A percentile compares a stretch with the other conserved stretches of the same genome.
Evolutionary conservation across 30 jellyfish, hydroid and myxozoan species (phyloP).

Genomic region (Haliclystus octoradiatus): DNA sequence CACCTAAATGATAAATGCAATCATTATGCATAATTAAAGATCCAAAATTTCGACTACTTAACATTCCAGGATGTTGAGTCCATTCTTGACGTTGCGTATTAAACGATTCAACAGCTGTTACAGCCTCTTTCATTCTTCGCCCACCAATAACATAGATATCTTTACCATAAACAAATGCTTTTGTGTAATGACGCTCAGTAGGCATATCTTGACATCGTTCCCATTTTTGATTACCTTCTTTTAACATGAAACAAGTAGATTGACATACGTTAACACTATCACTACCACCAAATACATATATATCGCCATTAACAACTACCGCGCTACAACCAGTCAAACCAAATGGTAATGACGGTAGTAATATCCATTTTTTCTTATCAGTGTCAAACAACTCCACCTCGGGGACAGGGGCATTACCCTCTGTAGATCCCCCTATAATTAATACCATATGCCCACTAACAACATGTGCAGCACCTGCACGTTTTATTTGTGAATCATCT

Average conservation of each 20-base stretch:
- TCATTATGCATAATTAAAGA: constrained; percentile 24
- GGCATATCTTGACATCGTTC: constrained; percentile 32
- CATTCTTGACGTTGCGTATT: constrained; percentile 12
- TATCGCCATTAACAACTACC: constrained; percentile 2
- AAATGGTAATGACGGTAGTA: constrained; percentile 28
- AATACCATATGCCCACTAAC: constrained; percentile 12
- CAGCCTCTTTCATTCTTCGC: constrained; percentile 33
- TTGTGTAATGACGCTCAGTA: constrained; percentile 30
- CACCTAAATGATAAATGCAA: constrained; percentile 33
- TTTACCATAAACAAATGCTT: constrained; percentile 27
- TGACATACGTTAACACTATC: constrained; percentile 29
- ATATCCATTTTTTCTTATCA: constrained; percentile 24
- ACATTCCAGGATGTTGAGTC: constrained; percentile 28
- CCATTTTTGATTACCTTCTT: constrained; percentile 35
- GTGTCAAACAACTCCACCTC: constrained; percentile 51
- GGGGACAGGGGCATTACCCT: constrained; percentile 34
- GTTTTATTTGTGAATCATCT: constrained; percentile 9
- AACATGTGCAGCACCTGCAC: constrained; percentile 35
- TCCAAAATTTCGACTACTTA: constrained; percentile 14
- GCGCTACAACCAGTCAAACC: constrained; percentile 21
- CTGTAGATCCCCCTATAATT: constrained; percentile 48
- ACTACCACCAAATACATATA: constrained; percentile 38
- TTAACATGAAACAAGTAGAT: constrained; percentile 5
- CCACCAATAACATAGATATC: constrained; percentile 46
- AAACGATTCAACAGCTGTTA: constrained; percentile 35